Conservation (phyloP, 2,888 invertebrate genomes). For the Pollenia amentaria region DNA sequence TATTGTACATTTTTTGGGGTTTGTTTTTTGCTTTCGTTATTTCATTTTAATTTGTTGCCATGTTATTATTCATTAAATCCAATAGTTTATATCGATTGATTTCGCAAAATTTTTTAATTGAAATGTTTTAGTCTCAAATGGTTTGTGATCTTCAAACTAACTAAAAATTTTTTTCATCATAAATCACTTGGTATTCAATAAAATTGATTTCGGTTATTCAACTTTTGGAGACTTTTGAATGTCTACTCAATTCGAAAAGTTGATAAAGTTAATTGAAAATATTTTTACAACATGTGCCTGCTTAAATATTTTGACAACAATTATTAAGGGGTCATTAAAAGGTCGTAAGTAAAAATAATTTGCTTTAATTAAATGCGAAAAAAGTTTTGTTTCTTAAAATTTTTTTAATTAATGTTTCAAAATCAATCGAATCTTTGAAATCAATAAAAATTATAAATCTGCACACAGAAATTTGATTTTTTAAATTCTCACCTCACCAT, state of each 20-base stretch:
- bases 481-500: too few relatives aligned
- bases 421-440: not conserved
- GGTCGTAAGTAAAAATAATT: too few relatives aligned
- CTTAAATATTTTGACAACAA: not conserved
- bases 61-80: slow-evolving; percentile 27
- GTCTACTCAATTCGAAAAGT: not conserved
- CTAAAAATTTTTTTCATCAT: not conserved
- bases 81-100: slow-evolving; percentile 27
- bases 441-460: not conserved
- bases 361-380: too few relatives aligned
- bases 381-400: too few relatives aligned
- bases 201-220: slow-evolving; percentile 17
- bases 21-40: not conserved
- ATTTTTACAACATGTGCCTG: not conserved
- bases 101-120: slow-evolving; percentile 36
- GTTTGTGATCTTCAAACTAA: slow-evolving; percentile 16
- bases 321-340: not conserved
- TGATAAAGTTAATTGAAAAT: slow-evolving; percentile 2
- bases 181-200: slow-evolving; percentile 21
- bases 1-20: not conserved
- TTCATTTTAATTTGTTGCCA: slow-evolving; percentile 27
- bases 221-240: slow-evolving; percentile 15
- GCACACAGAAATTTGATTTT: too few relatives aligned
- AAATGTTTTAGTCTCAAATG: slow-evolving; percentile 8
- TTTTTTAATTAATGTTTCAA: not conserved